phyloP scores from a whole-genome alignment of 2,113 vertebrate species.

The Mesitornis unicolor region DNA sequence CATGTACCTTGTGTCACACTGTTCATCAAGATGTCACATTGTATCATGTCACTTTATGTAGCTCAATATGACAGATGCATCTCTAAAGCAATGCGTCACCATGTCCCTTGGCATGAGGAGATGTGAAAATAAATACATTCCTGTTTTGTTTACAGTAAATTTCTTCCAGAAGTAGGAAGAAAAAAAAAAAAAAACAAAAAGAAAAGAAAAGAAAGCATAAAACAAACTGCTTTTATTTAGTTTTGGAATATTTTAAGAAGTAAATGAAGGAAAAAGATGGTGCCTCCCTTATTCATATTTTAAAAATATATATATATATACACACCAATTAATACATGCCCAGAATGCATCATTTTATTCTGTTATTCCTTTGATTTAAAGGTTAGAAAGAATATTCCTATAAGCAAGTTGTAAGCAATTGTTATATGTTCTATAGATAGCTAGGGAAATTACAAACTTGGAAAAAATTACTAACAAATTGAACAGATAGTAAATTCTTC shows the following conservation, averaged over 20 bases:
- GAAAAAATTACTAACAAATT: not conserved
- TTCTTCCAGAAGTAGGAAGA: not conserved
- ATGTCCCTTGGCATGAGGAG: constrained; percentile 31
- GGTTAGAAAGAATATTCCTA: not conserved
- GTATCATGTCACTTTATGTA: constrained; percentile 54
- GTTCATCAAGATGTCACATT: constrained; percentile 44
- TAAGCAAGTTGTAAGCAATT: not conserved
- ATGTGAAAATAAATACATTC: constrained; percentile 50
- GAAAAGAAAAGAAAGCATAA: not conserved
- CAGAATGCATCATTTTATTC: not conserved
- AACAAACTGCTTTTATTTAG: not conserved
- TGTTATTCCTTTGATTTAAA: not conserved
- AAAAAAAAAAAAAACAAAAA: accelerated
- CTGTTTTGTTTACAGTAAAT: not conserved
- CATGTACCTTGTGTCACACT: constrained; percentile 4
- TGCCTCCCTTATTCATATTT: not conserved
- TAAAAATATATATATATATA: not conserved
- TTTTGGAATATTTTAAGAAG: not conserved
- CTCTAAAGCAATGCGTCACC: constrained; percentile 16
- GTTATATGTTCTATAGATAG: not conserved
- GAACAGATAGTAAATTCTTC: not conserved
- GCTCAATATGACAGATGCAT: constrained; percentile 40
- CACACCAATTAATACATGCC: not conserved
- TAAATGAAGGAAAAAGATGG: not conserved
- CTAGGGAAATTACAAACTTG: not conserved